phyloP scores from a whole-genome alignment of 2,797 vertebrate species.

The Phoeniculus purpureus region DNA sequence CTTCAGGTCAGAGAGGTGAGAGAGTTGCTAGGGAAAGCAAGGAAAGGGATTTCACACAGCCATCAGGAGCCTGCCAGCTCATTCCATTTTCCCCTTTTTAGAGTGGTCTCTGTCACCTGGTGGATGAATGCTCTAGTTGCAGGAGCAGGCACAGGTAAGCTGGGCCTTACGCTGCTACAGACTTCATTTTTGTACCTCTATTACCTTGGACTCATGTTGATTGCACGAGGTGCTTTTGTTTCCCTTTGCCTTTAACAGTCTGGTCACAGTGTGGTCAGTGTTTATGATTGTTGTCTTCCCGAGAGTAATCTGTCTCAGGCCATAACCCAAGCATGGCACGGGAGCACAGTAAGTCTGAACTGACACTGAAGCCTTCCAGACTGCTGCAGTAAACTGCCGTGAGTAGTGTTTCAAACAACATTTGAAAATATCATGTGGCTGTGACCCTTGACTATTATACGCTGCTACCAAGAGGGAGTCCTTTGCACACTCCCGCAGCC shows the following conservation, averaged over 20 bases:
- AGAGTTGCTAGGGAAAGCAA: not conserved
- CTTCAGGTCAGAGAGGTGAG: not conserved
- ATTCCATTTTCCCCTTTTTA: not conserved
- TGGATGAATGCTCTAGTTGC: not conserved
- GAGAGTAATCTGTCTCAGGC: not conserved
- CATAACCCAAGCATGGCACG: not conserved
- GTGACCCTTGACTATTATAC: not conserved
- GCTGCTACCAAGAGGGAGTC: not conserved
- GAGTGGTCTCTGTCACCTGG: not conserved
- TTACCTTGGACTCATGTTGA: not conserved
- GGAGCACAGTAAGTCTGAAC: not conserved
- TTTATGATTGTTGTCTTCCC: slow-evolving; percentile 27
- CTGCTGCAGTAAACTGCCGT: not conserved
- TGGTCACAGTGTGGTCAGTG: not conserved
- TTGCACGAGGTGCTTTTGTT: not conserved
- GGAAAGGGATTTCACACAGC: not conserved
- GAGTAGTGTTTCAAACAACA: slow-evolving; percentile 27
- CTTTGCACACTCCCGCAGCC: not conserved
- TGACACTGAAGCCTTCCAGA: slow-evolving; percentile 14
- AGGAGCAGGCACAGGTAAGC: rapidly evolving
- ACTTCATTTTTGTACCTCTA: not conserved
- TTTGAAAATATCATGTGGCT: slow-evolving; percentile 32
- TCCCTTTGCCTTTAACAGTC: not conserved
- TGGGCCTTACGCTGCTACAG: not conserved
- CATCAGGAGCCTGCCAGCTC: not conserved